A percentile compares a stretch with the other conserved stretches of the same genome.
Evolutionary conservation across 2,113 vertebrate genomes (phyloP).

Genomic region (Phylloscopus whistleri): DNA sequence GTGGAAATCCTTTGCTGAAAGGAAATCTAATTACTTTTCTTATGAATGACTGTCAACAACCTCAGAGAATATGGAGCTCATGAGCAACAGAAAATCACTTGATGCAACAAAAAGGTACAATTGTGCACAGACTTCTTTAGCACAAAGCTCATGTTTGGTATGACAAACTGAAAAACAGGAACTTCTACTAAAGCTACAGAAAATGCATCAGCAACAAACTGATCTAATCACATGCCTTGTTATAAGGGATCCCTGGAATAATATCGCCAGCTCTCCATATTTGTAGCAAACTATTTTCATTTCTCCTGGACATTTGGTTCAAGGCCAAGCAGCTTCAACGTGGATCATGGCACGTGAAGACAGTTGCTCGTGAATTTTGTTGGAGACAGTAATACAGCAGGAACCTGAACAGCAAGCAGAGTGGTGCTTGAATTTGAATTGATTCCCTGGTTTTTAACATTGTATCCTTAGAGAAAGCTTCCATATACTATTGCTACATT

Average conservation of each 20-base stretch:
- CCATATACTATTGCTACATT: neutral
- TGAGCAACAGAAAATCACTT: neutral
- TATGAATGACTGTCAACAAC: neutral
- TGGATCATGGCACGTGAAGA: accelerated
- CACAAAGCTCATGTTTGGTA: neutral
- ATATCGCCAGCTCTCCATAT: neutral
- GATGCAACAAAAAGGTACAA: accelerated
- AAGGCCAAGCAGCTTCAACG: neutral
- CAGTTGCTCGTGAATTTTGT: neutral
- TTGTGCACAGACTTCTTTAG: neutral
- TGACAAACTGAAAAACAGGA: neutral
- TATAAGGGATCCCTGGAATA: neutral
- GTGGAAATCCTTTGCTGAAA: neutral
- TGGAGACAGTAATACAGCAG: neutral
- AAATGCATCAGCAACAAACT: neutral
- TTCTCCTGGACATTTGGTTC: neutral
- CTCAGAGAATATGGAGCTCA: neutral
- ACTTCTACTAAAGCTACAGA: neutral
- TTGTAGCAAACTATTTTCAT: neutral
- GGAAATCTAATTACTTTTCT: neutral
- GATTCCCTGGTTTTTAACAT: conserved; percentile 7
- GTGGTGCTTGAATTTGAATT: neutral
- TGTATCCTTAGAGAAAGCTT: conserved; percentile 1
- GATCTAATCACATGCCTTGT: neutral
- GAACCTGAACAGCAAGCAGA: neutral